Percentiles rank a stretch among this genome's conserved stretches.
phyloP scores from a whole-genome alignment of 2,797 vertebrate species.

The Xyrichtys novacula region DNA sequence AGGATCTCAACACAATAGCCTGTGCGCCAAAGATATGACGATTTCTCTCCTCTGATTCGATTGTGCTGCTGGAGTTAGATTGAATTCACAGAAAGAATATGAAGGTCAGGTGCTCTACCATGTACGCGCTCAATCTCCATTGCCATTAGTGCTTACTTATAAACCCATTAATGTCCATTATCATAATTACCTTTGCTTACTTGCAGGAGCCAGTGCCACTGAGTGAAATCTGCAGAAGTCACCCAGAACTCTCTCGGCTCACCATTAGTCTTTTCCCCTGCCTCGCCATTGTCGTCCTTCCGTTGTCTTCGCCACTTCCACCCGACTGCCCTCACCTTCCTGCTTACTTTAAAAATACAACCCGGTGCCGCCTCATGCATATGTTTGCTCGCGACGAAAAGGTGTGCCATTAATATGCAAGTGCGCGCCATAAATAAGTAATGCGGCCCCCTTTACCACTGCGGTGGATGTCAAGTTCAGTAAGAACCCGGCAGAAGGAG shows the following conservation, averaged over 20 bases:
- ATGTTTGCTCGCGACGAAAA: conserved; percentile 79
- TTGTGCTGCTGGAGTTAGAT: conserved; percentile 39
- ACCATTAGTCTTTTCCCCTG: conserved; percentile 47
- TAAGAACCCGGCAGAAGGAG: conserved; percentile 52
- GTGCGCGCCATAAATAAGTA: conserved; percentile 82
- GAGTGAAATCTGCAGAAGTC: conserved; percentile 59
- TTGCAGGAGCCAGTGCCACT: conserved; percentile 39
- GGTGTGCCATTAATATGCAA: conserved; percentile 84
- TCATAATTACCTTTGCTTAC: conserved; percentile 76
- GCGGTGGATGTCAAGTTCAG: conserved; percentile 62
- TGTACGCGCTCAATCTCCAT: conserved; percentile 61
- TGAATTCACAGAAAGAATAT: conserved; percentile 56
- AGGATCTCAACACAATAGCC: conserved; percentile 46
- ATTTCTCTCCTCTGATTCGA: conserved; percentile 44
- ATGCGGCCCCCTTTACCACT: conserved; percentile 41
- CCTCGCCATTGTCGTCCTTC: conserved; percentile 22
- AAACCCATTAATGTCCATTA: conserved; percentile 81
- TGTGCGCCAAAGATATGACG: conserved; percentile 21
- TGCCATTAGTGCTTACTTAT: conserved; percentile 75
- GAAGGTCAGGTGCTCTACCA: conserved; percentile 73
- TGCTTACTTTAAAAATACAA: conserved; percentile 77
- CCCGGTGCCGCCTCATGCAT: conserved; percentile 72
- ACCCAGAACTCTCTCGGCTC: conserved; percentile 33
- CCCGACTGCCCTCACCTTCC: conserved; percentile 71
- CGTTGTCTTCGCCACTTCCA: conserved; percentile 66